A percentile compares a stretch with the other conserved stretches of the same genome.
phyloP scores from a whole-genome alignment of 2,113 vertebrate genomes.

The Cariama cristata region DNA sequence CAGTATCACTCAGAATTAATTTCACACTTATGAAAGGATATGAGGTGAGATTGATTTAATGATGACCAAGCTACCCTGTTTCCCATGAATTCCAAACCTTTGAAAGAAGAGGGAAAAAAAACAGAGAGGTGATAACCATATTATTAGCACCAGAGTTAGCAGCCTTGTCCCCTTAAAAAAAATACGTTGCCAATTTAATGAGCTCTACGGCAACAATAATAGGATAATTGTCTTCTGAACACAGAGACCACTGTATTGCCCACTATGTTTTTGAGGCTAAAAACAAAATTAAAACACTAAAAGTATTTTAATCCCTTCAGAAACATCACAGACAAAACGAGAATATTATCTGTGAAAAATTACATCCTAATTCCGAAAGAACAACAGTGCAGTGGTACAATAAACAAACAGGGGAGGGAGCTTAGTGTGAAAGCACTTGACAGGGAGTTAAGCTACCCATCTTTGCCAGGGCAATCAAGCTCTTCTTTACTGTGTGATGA shows the following conservation, averaged over 20 bases:
- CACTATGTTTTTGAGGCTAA: neutral
- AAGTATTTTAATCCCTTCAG: neutral
- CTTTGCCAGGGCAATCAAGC: neutral
- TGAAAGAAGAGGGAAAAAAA: neutral
- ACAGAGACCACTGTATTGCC: neutral
- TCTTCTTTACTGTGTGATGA: neutral
- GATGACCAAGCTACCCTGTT: slow-evolving; percentile 45
- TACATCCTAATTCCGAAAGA: neutral
- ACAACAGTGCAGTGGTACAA: neutral
- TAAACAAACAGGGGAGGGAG: neutral
- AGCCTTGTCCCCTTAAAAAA: neutral
- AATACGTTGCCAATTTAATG: neutral
- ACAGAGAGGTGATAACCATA: neutral
- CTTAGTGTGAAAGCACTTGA: neutral
- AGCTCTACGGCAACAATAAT: neutral
- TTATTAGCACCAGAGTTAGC: neutral
- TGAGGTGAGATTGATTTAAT: slow-evolving; percentile 52
- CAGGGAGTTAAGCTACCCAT: neutral
- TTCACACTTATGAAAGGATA: slow-evolving; percentile 58
- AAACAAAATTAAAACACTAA: neutral
- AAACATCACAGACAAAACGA: neutral
- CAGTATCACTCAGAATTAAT: slow-evolving; percentile 71
- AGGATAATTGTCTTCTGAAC: neutral
- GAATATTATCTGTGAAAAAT: neutral
- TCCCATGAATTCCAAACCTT: neutral